Base-by-base conservation (phyloP, 2,113 vertebrate species). In the Arvicanthis niloticus region DNA sequence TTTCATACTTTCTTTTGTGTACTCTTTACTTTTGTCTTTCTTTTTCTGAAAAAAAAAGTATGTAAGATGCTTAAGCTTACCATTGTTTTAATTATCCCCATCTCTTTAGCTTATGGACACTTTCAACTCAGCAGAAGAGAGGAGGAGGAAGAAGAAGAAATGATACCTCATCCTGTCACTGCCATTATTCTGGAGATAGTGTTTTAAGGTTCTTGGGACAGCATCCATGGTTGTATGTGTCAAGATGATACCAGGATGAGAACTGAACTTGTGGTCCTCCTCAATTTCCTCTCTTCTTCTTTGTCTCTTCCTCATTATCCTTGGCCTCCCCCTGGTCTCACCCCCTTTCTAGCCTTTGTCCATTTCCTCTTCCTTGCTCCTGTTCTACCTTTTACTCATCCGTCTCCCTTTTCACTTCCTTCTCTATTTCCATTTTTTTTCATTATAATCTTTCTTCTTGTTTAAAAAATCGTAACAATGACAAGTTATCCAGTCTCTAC, bases 51-150 rank as follows among this genome's bases (percentile, higher is more conserved):
- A 80, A 73, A 89, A 42, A 77, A 78, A 70, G n/a, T 45, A 68
- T 4, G 4, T 65, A 84, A 85, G 85, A 51, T 85, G 16, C 58
- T 94, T 29, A 65, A 29, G 62, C 26, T 65, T 65, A 72, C 42
- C 77, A 22, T 53, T 85, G 24, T 67, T 90, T 94, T n/a, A 78
- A 76, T 89, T 89, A 17, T 86, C 53, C 29, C 19, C 5, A 48
- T 87, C 13, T 75, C 73, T 92, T 84, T 81, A 90, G 86, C n/a
- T 91, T 81, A 51, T 45, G 17, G 62, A 26, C 45, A 37, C 75
- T 95, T 80, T 90, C 73, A 95, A 51, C 45, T 81, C 73, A 80
- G 62, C 37, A 81, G 48, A 51, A 90, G 73, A 87, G 48, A 94
- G 31, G 58, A 82, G 51, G 75, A 77, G 75, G 40, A 84, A n/a